Conservation (phyloP, 2,113 vertebrate genomes). For the Muscicapa adusta region DNA sequence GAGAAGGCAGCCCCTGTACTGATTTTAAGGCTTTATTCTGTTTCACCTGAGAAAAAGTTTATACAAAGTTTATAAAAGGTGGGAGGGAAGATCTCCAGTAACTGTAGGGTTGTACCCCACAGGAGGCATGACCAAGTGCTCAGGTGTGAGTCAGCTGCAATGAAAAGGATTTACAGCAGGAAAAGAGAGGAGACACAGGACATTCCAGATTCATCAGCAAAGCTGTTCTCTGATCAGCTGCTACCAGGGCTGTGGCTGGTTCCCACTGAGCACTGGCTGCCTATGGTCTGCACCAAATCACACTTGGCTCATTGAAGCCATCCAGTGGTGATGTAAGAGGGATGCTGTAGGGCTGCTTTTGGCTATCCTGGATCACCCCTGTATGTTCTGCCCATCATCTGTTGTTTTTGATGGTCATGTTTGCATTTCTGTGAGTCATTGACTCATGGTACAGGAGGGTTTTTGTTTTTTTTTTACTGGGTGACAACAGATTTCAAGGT, state of each 20-base stretch:
- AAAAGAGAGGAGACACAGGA: background rate
- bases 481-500: background rate
- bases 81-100: background rate
- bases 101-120: background rate
- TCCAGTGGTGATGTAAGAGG: background rate
- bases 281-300: fast-evolving
- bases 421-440: background rate
- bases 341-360: fast-evolving
- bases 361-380: background rate
- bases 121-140: background rate
- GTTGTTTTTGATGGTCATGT: background rate
- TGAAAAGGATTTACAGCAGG: background rate
- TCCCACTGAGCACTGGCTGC: background rate
- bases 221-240: background rate
- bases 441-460: background rate
- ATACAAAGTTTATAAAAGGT: background rate
- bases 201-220: background rate
- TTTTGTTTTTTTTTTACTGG: background rate
- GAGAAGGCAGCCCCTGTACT: background rate
- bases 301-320: background rate
- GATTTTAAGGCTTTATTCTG: background rate
- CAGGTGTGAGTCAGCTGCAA: background rate
- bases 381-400: background rate
- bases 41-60: background rate
- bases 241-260: background rate